Evolutionary conservation across 2,797 vertebrate genomes (phyloP), one percentile per base, ranked within the genome.

Genomic region (Phataginus tetradactyla): DNA sequence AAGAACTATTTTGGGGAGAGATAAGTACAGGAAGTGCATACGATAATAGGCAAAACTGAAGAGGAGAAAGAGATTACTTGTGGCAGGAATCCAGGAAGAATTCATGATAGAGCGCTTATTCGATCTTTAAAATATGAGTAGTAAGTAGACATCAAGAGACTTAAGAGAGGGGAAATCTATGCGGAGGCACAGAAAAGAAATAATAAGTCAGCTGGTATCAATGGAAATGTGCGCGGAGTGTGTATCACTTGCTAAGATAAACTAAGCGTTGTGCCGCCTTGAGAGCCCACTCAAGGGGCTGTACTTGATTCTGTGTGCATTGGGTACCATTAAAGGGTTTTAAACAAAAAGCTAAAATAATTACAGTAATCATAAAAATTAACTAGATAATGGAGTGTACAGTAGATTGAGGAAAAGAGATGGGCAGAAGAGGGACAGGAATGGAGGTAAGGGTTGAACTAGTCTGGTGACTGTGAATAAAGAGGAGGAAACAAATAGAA

Each of bases 331-430:
- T 72, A 61, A n/a, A 89, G 32, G 12, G 51, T 80, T 91, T 69
- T 61, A 72, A 89, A 85, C 4, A 72, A 53, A 23, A 92, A 96
- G 63, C 20, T 72, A 77, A 84, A 84, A 53, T 83, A 86, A 29
- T 21, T 34, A 85, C 84, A 5, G 25, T 12, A 55, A 39, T 61
- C 39, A 45, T 77, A 49, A 89, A 86, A 57, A 23, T 53, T 68
- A 71, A 29, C 21, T 42, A 77, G 3, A 37, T 66, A 84, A 12
- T 4, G 32, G 4, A n/a, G 14, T 64, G 1, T 59, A 64, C 4
- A 6, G 0, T 53, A 25, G 29, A 53, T 68, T 86, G 18, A 74
- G 63, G 45, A 23, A 84, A 75, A 66, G n/a, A 69, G 25, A 49
- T 45, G 34, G 72, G 9, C 29, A 72, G 83, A 90, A n/a, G 12